phyloP scores from a whole-genome alignment of 2,888 invertebrate genomes.

The Napeogenes inachia region DNA sequence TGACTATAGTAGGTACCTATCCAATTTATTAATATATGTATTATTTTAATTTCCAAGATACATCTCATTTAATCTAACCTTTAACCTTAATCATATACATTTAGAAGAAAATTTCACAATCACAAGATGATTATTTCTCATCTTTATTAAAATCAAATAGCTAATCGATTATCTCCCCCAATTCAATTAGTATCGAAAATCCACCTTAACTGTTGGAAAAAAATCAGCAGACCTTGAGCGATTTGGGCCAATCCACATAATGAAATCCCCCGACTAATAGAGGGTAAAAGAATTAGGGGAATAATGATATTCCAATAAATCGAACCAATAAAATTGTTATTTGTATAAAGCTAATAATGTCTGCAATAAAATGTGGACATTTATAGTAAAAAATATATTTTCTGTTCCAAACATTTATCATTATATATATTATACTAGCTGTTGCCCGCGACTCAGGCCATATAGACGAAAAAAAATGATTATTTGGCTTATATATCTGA shows the following conservation, averaged over 20 bases:
- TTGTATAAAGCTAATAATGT: conserved; percentile 2
- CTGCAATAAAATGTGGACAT: no score
- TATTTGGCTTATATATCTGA: no score
- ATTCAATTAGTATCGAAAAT: conserved; percentile 69
- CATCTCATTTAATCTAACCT: no score
- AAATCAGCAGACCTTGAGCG: conserved; percentile 63
- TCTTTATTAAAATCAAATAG: conserved; percentile 14
- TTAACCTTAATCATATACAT: no score
- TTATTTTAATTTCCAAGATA: no score
- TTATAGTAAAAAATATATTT: no score
- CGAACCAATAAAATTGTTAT: conserved; percentile 17
- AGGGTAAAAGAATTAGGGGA: conserved; percentile 28
- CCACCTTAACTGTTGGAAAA: conserved; percentile 64
- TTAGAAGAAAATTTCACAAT: not conserved
- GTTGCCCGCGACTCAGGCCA: no score
- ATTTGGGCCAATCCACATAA: conserved; percentile 62
- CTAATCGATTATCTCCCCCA: conserved; percentile 57
- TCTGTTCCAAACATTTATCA: no score
- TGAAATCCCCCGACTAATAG: conserved; percentile 38
- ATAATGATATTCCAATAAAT: conserved; percentile 31
- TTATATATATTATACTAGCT: no score
- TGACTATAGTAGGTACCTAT: no score
- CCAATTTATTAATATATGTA: no score
- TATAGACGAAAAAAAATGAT: no score
- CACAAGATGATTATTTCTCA: conserved; percentile 22